These are phyloP conservation scores for Beaufortia kweichowensis DNA, from an alignment of 2,113 vertebrate genomes.

Conservation along the genomic window DNA sequence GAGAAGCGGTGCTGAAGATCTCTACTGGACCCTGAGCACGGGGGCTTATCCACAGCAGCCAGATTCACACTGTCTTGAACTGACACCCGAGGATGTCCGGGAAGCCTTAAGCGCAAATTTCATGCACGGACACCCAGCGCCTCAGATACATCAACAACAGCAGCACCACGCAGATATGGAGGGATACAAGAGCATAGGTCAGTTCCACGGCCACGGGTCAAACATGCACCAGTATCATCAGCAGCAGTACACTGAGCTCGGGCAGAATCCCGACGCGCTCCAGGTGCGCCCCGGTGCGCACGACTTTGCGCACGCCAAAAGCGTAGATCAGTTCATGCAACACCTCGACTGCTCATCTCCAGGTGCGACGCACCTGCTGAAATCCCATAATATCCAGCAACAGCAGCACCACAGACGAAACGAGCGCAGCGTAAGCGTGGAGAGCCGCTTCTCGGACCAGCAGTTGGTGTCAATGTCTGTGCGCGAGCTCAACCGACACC, in stretches of 20 bases:
- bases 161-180: conserved; percentile 79
- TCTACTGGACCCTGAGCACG: conserved; percentile 93
- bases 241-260: conserved; percentile 64
- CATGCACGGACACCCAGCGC: conserved; percentile 72
- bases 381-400: conserved; percentile 62
- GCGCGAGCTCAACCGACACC: conserved; percentile 93
- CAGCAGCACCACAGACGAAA: conserved; percentile 72
- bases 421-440: conserved; percentile 68
- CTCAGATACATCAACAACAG: conserved; percentile 81
- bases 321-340: conserved; percentile 79
- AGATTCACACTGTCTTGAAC: conserved; percentile 89
- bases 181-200: conserved; percentile 64
- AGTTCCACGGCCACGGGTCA: conserved; percentile 66
- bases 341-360: conserved; percentile 57
- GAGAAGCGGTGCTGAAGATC: conserved; percentile 88
- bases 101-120: conserved; percentile 91
- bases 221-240: conserved; percentile 44
- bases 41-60: conserved; percentile 92
- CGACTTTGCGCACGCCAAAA: conserved; percentile 65
- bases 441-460: conserved; percentile 91
- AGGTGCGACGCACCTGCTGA: conserved; percentile 10
- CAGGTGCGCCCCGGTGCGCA: conserved; percentile 71
- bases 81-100: conserved; percentile 95
- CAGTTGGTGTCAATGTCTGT: conserved; percentile 98
- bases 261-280: conserved; percentile 71